Evolutionary conservation across 2,113 vertebrate genomes (phyloP).

Genomic region (Paedocypris sp.): DNA sequence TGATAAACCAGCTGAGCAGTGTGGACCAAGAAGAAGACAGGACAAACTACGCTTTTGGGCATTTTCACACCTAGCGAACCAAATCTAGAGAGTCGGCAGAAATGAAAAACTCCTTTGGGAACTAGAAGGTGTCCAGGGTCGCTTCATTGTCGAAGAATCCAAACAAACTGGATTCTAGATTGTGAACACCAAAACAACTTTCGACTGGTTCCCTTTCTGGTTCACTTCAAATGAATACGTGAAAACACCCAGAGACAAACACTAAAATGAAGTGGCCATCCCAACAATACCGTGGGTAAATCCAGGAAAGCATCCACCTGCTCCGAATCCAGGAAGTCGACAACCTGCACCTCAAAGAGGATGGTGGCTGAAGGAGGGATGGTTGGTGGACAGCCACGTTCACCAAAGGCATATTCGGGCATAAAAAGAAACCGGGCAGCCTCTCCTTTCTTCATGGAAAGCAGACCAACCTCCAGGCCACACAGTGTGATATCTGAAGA

Average conservation of each 20-base stretch:
- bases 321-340: slow-evolving; percentile 74
- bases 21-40: too few species aligned
- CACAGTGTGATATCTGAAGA: slow-evolving; percentile 72
- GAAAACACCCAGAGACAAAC: not conserved
- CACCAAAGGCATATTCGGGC: slow-evolving; percentile 75
- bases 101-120: too few species aligned
- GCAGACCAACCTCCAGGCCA: slow-evolving; percentile 76
- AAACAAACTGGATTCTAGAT: too few species aligned
- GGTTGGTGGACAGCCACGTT: slow-evolving; percentile 71
- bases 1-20: too few species aligned
- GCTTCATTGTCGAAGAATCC: too few species aligned
- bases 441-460: slow-evolving; percentile 83
- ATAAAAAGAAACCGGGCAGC: slow-evolving; percentile 70
- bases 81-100: too few species aligned
- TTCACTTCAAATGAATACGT: too few species aligned
- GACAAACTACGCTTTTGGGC: too few species aligned
- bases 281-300: slow-evolving; percentile 55
- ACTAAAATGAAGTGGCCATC: not conserved
- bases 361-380: slow-evolving; percentile 69
- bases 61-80: too few species aligned
- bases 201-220: too few species aligned
- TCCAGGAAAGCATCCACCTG: slow-evolving; percentile 69
- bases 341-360: slow-evolving; percentile 76
- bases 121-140: too few species aligned
- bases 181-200: too few species aligned